Conservation (phyloP, 2,797 vertebrate genomes). For the Gymnocypris eckloni region DNA sequence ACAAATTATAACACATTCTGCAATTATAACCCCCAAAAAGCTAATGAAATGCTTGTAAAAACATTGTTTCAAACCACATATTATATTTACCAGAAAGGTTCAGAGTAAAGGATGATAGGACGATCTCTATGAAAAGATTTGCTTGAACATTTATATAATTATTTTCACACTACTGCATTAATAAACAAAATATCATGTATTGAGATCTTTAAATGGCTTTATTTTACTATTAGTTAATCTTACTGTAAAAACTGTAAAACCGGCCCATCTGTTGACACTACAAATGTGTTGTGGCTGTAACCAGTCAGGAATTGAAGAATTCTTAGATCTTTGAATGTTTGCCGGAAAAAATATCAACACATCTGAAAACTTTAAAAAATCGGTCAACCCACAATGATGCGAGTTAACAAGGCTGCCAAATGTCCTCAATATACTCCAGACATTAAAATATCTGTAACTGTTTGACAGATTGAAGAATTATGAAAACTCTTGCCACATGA, state of each 20-base stretch:
- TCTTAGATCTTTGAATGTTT: not conserved
- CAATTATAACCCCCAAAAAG: slow-evolving; percentile 33
- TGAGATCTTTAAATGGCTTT: slow-evolving; percentile 5
- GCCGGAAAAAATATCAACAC: not conserved
- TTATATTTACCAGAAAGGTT: slow-evolving; percentile 13
- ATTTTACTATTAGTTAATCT: not conserved
- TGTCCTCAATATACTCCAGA: not conserved
- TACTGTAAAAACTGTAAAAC: not conserved
- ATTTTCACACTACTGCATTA: slow-evolving; percentile 22
- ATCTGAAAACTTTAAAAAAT: not conserved
- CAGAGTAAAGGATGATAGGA: not conserved
- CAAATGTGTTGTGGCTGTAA: not conserved
- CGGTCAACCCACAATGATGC: not conserved
- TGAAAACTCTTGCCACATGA: not conserved
- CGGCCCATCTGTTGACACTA: slow-evolving; percentile 35
- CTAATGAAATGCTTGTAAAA: slow-evolving; percentile 1
- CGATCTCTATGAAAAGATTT: not conserved
- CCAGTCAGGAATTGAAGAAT: not conserved
- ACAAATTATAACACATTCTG: slow-evolving; percentile 37
- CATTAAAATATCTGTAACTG: not conserved
- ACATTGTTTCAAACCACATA: slow-evolving; percentile 15
- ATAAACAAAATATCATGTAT: not conserved
- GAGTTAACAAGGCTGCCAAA: not conserved
- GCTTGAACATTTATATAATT: slow-evolving; percentile 13
- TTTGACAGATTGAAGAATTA: slow-evolving; percentile 17